A percentile compares a stretch with the other conserved stretches of the same genome.
Evolutionary conservation across 2,888 invertebrate species (phyloP).

Genomic region (Plebejus argus): DNA sequence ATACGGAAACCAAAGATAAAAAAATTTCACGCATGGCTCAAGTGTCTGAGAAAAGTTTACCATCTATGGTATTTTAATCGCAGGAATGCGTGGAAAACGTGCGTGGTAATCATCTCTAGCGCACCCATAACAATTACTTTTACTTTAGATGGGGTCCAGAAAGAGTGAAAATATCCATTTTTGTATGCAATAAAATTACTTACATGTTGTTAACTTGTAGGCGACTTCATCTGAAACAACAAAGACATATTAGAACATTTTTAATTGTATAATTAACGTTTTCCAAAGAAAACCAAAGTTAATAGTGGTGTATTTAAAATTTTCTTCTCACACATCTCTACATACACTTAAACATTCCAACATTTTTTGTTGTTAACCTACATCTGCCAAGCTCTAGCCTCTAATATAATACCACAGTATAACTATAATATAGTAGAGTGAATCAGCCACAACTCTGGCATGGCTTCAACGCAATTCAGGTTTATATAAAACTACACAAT

Average conservation of each 20-base stretch:
- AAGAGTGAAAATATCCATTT: too few relatives aligned
- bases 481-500: too few relatives aligned
- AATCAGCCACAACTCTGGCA: neutral
- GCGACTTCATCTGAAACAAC: slow-evolving; percentile 10
- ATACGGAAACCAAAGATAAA: neutral
- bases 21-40: neutral
- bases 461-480: too few relatives aligned
- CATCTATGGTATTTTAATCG: neutral
- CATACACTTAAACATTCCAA: neutral
- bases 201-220: neutral
- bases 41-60: neutral
- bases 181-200: neutral
- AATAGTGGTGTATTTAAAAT: neutral
- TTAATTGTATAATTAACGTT: neutral
- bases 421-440: neutral
- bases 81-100: neutral
- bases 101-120: neutral
- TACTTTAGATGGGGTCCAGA: neutral
- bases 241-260: neutral
- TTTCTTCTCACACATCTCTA: neutral
- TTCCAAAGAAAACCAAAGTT: too few relatives aligned
- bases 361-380: slow-evolving; percentile 3
- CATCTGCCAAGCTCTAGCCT: neutral
- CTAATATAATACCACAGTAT: neutral
- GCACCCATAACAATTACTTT: neutral